Evolutionary conservation across 2,113 vertebrate species (phyloP).

Genomic region (Cryptoleucopteryx plumbea): DNA sequence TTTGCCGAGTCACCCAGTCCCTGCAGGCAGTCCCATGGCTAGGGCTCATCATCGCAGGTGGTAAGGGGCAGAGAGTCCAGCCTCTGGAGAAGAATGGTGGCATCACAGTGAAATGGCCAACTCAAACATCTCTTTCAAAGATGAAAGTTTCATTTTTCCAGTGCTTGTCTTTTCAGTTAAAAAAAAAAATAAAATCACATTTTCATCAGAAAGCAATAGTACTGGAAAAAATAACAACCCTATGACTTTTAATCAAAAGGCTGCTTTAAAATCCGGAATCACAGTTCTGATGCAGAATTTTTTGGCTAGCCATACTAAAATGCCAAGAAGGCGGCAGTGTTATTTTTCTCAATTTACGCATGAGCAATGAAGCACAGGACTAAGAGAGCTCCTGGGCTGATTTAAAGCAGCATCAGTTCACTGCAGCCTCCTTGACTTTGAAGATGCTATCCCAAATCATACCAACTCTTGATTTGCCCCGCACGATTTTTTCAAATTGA

Average conservation of each 20-base stretch:
- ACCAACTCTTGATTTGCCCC: not conserved
- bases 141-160: not conserved
- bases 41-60: not conserved
- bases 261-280: not conserved
- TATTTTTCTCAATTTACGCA: not conserved
- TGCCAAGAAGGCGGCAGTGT: not conserved
- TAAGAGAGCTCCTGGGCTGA: not conserved
- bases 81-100: not conserved
- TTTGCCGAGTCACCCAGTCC: not conserved
- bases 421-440: slow-evolving; percentile 10
- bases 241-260: not conserved
- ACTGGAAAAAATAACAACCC: not conserved
- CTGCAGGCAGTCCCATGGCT: not conserved
- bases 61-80: fast-evolving
- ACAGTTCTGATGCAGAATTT: not conserved
- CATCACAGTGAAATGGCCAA: not conserved
- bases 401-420: not conserved
- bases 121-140: not conserved
- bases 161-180: not conserved
- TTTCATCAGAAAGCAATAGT: not conserved
- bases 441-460: not conserved
- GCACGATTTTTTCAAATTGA: not conserved
- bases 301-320: not conserved
- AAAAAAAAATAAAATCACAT: not conserved
- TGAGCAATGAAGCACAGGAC: not conserved